Percentiles rank a stretch among this genome's conserved stretches.
Conservation (phyloP, 2,113 vertebrate genomes). For the Benitochromis conjunctus region DNA sequence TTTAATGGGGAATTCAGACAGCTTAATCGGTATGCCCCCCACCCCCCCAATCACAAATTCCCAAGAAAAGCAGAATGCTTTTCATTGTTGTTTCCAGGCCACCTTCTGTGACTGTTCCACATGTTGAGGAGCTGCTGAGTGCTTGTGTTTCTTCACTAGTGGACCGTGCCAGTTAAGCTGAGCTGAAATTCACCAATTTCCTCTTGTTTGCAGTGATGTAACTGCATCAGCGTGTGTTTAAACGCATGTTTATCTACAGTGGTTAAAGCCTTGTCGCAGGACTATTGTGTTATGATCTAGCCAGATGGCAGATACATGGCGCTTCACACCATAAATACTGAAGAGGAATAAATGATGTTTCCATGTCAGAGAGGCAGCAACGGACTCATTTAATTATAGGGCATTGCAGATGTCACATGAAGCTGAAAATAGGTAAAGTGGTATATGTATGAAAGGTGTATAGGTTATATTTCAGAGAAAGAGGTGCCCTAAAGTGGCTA, state of each 20-base stretch:
- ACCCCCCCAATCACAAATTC: neutral
- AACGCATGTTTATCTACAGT: neutral
- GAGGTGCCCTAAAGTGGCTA: neutral
- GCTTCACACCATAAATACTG: neutral
- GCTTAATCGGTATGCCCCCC: neutral
- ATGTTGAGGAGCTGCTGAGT: neutral
- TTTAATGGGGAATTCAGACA: constrained; percentile 1
- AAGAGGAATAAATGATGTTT: neutral
- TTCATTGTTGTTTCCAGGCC: constrained; percentile 20
- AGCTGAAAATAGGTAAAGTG: neutral
- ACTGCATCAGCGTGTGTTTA: neutral
- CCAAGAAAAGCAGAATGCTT: neutral
- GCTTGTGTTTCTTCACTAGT: neutral
- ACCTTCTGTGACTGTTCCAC: neutral
- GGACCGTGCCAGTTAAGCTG: neutral
- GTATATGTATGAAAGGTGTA: neutral
- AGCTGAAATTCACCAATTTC: neutral
- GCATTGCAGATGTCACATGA: neutral
- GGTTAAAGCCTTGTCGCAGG: neutral
- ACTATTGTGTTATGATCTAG: neutral
- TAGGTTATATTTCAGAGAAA: neutral
- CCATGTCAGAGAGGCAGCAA: neutral
- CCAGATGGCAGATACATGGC: neutral
- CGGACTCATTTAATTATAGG: neutral
- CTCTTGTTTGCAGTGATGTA: neutral